phyloP scores from a whole-genome alignment of 2,888 invertebrate genomes.

The Boloria selene region DNA sequence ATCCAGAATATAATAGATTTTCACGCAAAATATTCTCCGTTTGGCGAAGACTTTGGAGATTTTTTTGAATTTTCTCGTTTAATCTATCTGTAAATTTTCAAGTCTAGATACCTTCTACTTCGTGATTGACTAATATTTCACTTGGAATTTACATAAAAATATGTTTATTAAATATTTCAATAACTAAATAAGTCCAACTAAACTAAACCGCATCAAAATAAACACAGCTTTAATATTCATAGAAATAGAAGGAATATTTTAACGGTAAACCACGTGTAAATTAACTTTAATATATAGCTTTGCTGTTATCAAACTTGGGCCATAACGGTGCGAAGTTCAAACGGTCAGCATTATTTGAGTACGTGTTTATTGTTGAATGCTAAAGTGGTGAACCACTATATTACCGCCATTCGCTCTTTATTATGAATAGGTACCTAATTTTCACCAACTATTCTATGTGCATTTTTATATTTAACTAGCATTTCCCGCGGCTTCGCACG shows the following conservation, averaged over 20 bases:
- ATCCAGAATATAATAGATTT: too few species aligned
- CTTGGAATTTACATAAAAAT: neutral
- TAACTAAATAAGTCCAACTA: too few species aligned
- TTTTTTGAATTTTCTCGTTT: too few species aligned
- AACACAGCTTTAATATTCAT: neutral
- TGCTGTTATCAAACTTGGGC: constrained; percentile 13
- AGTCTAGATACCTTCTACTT: too few species aligned
- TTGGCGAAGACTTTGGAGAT: too few species aligned
- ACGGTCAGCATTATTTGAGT: constrained; percentile 20
- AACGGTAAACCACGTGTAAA: constrained; percentile 1
- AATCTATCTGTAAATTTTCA: too few species aligned
- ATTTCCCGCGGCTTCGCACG: too few species aligned
- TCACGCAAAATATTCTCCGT: too few species aligned
- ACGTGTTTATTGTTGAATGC: constrained; percentile 20
- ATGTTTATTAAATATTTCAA: neutral
- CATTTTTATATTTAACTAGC: neutral
- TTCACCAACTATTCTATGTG: neutral
- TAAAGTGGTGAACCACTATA: constrained; percentile 12
- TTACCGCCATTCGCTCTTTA: constrained; percentile 1
- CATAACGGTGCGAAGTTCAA: constrained; percentile 13
- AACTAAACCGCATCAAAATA: neutral
- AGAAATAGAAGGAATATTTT: constrained; percentile 6
- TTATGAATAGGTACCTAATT: neutral
- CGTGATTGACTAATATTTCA: too few species aligned
- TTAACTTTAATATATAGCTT: constrained; percentile 16